A percentile compares a stretch with the other conserved stretches of the same genome.
Conservation (phyloP, 2,797 vertebrate species). For the Centropyge bicolor region DNA sequence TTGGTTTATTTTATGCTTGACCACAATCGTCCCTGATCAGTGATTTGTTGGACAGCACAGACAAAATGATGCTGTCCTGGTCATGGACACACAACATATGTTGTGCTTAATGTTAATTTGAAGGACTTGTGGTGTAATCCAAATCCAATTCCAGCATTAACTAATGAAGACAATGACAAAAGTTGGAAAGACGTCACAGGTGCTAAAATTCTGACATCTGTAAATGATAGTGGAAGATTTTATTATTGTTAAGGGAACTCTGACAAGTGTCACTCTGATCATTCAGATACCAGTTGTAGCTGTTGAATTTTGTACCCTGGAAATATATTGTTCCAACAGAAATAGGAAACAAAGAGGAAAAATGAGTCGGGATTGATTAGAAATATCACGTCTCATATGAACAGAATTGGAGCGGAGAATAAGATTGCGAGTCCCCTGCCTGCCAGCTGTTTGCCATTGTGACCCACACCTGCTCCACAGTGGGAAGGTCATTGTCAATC, state of each 20-base stretch:
- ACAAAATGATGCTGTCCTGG: not conserved
- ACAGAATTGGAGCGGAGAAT: slow-evolving; percentile 3
- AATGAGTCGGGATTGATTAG: not conserved
- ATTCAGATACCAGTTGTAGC: slow-evolving; percentile 6
- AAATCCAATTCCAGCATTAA: not conserved
- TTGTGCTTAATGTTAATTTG: slow-evolving; percentile 9
- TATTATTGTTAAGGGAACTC: not conserved
- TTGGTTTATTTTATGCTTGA: not conserved
- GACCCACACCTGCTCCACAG: slow-evolving; percentile 70
- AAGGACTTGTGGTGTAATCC: slow-evolving; percentile 13
- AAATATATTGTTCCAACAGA: not conserved
- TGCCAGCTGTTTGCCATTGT: slow-evolving; percentile 67
- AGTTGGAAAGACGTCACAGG: slow-evolving; percentile 4
- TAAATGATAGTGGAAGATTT: slow-evolving; percentile 13
- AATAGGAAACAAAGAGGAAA: not conserved
- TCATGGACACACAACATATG: not conserved
- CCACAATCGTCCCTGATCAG: not conserved
- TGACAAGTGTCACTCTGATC: not conserved
- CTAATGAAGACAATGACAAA: slow-evolving; percentile 8
- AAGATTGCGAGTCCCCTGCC: slow-evolving; percentile 18
- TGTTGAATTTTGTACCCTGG: not conserved
- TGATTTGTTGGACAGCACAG: not conserved
- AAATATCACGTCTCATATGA: slow-evolving; percentile 5
- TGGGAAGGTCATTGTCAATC: slow-evolving; percentile 66
- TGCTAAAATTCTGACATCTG: no score